Conservation (phyloP, 2,113 vertebrate species). For the Callocephalon fimbriatum region DNA sequence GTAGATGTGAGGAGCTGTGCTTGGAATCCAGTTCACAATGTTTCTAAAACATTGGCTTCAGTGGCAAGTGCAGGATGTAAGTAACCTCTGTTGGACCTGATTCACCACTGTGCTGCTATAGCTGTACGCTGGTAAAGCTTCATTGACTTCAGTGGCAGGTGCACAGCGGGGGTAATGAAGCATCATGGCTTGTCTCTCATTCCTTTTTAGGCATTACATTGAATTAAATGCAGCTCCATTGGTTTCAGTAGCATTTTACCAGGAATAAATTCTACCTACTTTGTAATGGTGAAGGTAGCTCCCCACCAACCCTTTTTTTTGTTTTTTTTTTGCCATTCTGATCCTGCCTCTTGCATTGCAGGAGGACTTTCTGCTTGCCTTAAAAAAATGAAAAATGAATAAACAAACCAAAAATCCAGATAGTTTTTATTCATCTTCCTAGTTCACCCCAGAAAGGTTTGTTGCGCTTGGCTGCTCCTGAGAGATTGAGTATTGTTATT, state of each 20-base stretch:
- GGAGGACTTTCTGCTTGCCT: slow-evolving; percentile 47
- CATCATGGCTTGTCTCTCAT: not conserved
- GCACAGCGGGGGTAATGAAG: not conserved
- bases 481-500: not conserved
- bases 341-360: slow-evolving; percentile 25
- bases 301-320: not conserved
- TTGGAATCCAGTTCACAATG: not conserved
- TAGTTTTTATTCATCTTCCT: not conserved
- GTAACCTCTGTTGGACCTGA: not conserved
- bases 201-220: not conserved
- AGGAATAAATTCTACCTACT: not conserved
- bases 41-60: not conserved
- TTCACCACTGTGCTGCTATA: not conserved
- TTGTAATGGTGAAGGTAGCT: not conserved
- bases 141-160: not conserved
- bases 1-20: not conserved
- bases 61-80: not conserved
- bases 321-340: not conserved
- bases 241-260: not conserved
- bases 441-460: not conserved
- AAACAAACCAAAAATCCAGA: not conserved
- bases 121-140: not conserved
- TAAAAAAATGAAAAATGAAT: slow-evolving; percentile 24
- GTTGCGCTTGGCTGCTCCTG: not conserved
- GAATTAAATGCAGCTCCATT: not conserved